Evolutionary conservation across 2,113 vertebrate genomes (phyloP).

Genomic region (Chrysochloris asiatica): DNA sequence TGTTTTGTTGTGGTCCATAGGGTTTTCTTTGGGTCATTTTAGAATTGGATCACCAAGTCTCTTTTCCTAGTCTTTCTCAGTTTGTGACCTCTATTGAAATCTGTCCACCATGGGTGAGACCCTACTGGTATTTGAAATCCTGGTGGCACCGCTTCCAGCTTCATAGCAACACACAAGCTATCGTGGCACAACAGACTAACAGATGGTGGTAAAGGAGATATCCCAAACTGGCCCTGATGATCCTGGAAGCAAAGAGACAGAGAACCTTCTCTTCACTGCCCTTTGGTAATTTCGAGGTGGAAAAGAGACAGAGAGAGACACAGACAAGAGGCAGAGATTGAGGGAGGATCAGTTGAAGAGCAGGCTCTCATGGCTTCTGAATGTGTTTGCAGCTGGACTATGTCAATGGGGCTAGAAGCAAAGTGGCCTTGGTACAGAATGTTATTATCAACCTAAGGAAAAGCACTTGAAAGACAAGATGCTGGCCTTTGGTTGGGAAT

Average conservation of each 20-base stretch:
- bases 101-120: neutral
- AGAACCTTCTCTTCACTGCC: neutral
- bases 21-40: neutral
- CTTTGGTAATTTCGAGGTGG: neutral
- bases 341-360: neutral
- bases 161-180: neutral
- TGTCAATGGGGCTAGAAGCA: neutral
- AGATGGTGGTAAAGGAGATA: neutral
- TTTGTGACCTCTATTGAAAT: neutral
- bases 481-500: neutral
- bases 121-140: neutral
- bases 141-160: neutral
- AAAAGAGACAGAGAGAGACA: neutral
- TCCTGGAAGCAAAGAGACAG: neutral
- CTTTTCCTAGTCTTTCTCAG: neutral
- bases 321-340: neutral
- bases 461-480: neutral
- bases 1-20: no score
- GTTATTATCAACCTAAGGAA: neutral
- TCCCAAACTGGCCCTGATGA: neutral
- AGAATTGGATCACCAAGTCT: neutral
- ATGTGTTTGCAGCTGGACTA: neutral
- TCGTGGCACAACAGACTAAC: neutral
- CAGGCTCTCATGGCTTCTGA: neutral
- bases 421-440: neutral